Evolutionary conservation across 2,888 invertebrate species (phyloP).

Genomic region (Sphaeridia pumilis): DNA sequence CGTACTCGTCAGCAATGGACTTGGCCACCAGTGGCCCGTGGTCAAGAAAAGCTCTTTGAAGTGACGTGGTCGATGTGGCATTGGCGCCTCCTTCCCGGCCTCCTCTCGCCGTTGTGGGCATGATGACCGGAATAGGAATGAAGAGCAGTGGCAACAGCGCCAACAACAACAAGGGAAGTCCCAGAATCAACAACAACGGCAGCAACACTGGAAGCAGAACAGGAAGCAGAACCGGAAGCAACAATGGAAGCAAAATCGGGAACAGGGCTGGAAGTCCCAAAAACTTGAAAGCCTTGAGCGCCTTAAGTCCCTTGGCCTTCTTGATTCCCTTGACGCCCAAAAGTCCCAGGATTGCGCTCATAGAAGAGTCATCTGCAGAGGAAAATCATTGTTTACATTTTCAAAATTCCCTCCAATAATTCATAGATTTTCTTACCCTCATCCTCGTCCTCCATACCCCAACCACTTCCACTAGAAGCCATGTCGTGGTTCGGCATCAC

Average conservation of each 20-base stretch:
- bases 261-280: neutral
- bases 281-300: neutral
- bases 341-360: neutral
- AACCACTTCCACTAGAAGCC: conserved; percentile 1
- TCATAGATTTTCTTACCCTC: neutral
- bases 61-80: neutral
- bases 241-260: conserved; percentile 1
- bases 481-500: conserved; percentile 5
- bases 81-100: conserved; percentile 7
- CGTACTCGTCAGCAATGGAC: conserved; percentile 4
- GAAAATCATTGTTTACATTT: neutral
- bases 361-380: neutral
- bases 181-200: neutral
- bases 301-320: conserved; percentile 3
- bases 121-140: conserved; percentile 14
- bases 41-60: conserved; percentile 1
- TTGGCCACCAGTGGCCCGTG: conserved; percentile 5
- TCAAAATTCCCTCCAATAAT: neutral
- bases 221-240: conserved; percentile 6
- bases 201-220: conserved; percentile 1
- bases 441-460: conserved; percentile 10
- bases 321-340: conserved; percentile 5
- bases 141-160: conserved; percentile 13
- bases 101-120: neutral
- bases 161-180: conserved; percentile 1